Evolutionary conservation across 2,797 vertebrate genomes (phyloP).

Genomic region (Myotis pilosus): DNA sequence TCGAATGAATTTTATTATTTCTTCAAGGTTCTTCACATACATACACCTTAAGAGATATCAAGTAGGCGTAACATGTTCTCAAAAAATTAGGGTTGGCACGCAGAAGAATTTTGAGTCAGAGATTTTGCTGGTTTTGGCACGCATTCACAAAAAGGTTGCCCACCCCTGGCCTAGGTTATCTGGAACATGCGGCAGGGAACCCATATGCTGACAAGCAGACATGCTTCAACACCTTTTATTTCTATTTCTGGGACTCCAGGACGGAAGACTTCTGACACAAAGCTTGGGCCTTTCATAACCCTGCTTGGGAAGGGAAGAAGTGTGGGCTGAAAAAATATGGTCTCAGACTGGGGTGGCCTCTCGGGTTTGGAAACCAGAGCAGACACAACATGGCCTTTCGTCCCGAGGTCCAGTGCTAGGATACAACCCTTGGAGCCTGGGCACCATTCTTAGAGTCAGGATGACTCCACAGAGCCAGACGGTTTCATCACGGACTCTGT

Average conservation of each 20-base stretch:
- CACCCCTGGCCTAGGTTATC: not conserved
- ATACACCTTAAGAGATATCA: no score
- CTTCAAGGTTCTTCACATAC: no score
- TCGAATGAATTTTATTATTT: no score
- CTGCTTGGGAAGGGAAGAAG: not conserved
- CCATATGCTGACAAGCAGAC: not conserved
- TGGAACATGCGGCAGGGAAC: not conserved
- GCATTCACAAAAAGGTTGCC: no score
- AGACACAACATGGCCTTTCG: not conserved
- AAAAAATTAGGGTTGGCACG: no score
- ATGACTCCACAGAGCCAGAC: not conserved
- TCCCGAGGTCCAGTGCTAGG: not conserved
- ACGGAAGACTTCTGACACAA: not conserved
- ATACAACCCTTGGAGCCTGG: not conserved
- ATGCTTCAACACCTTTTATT: not conserved
- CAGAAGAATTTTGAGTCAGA: no score
- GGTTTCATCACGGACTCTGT: not conserved
- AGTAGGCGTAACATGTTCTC: no score
- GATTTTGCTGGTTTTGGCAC: no score
- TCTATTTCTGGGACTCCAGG: not conserved
- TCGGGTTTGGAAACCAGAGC: not conserved
- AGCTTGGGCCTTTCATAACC: not conserved
- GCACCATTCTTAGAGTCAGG: not conserved
- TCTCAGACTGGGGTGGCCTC: not conserved
- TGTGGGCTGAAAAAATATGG: not conserved